Base-by-base conservation (phyloP, 2,797 vertebrate species). In the Jordanella pulchra region DNA sequence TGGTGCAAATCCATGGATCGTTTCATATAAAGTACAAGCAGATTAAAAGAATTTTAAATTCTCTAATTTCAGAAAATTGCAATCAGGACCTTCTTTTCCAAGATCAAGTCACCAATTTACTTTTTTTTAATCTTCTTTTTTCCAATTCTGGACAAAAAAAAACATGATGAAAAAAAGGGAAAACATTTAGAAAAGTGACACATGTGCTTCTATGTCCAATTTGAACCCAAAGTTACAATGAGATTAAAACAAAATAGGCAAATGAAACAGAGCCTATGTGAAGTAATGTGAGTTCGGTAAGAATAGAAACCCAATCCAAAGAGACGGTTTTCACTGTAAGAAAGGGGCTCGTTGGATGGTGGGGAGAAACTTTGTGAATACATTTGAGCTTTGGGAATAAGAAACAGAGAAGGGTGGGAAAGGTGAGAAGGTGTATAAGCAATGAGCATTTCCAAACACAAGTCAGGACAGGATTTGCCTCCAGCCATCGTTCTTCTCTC, bases 341-440 rank as follows among this genome's bases (percentile, higher is more conserved):
- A 39, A 27, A 44, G 25, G 11, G 1, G 28, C 21, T 50, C 56
- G 69, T 39, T 71, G 63, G 21, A 60, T 0, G 35, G 44, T 1
- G 13, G 27, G 30, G 51, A 25, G 39, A 17, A 68, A 76, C 44
- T 80, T 71, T 77, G 73, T 77, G 83, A 85, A 85, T 86, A 81
- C 89, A 87, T 68, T 78, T 60, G 55, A 63, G 74, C 56, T 85
- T 79, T 78, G 30, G 78, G 86, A 81, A 76, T 27, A 28, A 79
- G 73, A 86, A 87, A 55, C 45, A 50, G 85, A 91, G 87, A 89
- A 88, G 81, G 86, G 86, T 88, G 83, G 86, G 88, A 89, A 82
- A 79, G 71, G 51, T 42, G 68, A 56, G 71, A 44, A 60, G 53
- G 75, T 72, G 73, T 66, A 56, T 60, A 39, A 1, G 0, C 45